Percentiles rank a stretch among this genome's conserved stretches.
These are phyloP conservation scores for Nothoprocta perdicaria DNA, from an alignment of 2,113 vertebrate genomes.

Conservation along the genomic window DNA sequence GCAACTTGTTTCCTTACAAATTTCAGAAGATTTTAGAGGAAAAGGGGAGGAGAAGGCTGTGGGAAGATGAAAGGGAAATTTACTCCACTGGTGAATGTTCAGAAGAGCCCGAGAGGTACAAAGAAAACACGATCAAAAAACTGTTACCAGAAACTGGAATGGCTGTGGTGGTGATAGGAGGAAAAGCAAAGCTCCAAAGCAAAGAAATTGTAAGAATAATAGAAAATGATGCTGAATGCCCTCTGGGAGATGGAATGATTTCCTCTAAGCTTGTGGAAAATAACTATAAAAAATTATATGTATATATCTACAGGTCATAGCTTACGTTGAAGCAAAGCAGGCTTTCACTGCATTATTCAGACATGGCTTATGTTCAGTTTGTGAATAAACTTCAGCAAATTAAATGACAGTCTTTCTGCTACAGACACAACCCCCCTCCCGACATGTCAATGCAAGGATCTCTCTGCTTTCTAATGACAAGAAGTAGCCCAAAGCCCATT, in stretches of 20 bases:
- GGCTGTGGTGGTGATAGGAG: not conserved
- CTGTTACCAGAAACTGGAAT: slow-evolving; percentile 28
- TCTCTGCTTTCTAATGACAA: not conserved
- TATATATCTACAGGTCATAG: not conserved
- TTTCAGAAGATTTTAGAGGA: slow-evolving; percentile 17
- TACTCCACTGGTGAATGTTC: slow-evolving; percentile 18
- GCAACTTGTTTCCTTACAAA: not conserved
- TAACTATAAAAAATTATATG: not conserved
- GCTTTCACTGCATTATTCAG: not conserved
- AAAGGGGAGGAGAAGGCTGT: slow-evolving; percentile 18
- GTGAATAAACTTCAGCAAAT: slow-evolving; percentile 3
- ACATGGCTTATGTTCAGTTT: not conserved
- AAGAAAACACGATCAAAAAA: slow-evolving; percentile 47
- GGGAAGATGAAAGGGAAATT: slow-evolving; percentile 42
- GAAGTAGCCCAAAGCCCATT: not conserved
- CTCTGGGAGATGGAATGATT: slow-evolving; percentile 24
- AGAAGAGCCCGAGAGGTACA: slow-evolving; percentile 7
- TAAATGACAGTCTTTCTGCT: not conserved
- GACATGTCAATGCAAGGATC: not conserved
- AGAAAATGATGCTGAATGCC: slow-evolving; percentile 24
- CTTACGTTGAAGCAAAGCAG: not conserved
- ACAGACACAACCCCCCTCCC: not conserved
- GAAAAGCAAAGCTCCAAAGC: not conserved
- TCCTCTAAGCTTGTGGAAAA: slow-evolving; percentile 36
- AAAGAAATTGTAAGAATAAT: slow-evolving; percentile 18